These are phyloP conservation scores for Peromyscus aztecus DNA, from an alignment of 2,797 vertebrate genomes.

Conservation along the genomic window DNA sequence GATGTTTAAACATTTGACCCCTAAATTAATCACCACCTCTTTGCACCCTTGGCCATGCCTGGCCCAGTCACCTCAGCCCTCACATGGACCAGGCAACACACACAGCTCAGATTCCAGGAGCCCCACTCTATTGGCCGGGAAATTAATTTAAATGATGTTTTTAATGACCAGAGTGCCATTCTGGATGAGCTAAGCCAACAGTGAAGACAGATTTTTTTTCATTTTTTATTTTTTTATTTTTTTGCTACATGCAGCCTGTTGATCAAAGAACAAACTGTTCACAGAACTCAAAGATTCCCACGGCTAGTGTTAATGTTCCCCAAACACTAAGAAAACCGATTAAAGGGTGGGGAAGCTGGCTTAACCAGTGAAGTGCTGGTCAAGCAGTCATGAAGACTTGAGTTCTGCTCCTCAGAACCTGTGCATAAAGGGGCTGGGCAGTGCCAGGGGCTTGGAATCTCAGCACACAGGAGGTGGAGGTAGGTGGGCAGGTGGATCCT, in stretches of 20 bases:
- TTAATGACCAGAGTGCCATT: conserved; percentile 57
- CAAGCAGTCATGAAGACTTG: background rate
- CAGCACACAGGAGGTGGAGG: background rate
- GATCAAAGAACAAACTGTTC: conserved; percentile 17
- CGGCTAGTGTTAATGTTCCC: background rate
- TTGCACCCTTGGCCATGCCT: conserved; percentile 67
- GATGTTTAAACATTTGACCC: conserved; percentile 88
- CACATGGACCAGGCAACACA: conserved; percentile 72
- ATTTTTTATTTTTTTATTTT: too few species aligned
- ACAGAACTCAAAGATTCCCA: background rate
- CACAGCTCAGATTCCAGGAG: conserved; percentile 64
- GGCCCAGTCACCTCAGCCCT: conserved; percentile 66
- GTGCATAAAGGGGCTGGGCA: background rate
- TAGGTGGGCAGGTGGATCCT: background rate
- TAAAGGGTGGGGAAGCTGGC: background rate
- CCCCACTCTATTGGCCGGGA: conserved; percentile 49
- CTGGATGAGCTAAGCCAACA: background rate
- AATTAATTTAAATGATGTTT: conserved; percentile 81
- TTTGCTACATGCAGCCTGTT: background rate
- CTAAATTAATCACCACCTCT: conserved; percentile 81
- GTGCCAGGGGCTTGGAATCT: background rate
- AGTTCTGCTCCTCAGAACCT: background rate
- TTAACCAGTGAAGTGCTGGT: background rate
- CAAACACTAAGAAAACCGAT: conserved; percentile 17
- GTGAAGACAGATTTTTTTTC: background rate